These are phyloP conservation scores for Ectemnius lituratus DNA, from an alignment of 2,888 invertebrate genomes.

Conservation along the genomic window DNA sequence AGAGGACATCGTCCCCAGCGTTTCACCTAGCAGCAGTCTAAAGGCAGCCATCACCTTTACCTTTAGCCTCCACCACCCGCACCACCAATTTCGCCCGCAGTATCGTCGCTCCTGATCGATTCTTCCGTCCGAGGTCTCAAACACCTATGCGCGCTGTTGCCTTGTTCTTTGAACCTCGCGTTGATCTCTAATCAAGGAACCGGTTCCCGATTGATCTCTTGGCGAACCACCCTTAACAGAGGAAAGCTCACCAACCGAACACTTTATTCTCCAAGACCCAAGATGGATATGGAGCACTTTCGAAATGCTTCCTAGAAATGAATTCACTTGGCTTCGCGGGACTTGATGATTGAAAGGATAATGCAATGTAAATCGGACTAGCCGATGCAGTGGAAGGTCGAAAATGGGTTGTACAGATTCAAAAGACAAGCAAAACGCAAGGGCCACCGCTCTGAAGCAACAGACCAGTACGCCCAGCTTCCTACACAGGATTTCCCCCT, in stretches of 20 bases:
- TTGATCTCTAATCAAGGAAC: slow-evolving; percentile 42
- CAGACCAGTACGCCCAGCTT: background rate
- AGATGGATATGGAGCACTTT: too few relatives aligned
- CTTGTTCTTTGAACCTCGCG: slow-evolving; percentile 47
- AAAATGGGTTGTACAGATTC: slow-evolving; percentile 5
- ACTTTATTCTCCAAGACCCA: too few relatives aligned
- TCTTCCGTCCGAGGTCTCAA: slow-evolving; percentile 49
- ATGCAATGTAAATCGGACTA: background rate
- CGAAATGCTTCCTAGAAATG: too few relatives aligned
- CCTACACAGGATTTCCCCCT: too few relatives aligned
- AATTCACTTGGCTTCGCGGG: too few relatives aligned
- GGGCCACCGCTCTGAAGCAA: background rate
- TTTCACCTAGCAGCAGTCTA: too few relatives aligned
- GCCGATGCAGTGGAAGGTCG: background rate
- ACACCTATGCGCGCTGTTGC: slow-evolving; percentile 28
- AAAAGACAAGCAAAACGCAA: slow-evolving; percentile 26
- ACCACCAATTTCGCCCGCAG: slow-evolving; percentile 49
- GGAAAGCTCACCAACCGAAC: too few relatives aligned
- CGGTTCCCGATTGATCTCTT: slow-evolving; percentile 13
- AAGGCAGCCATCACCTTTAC: slow-evolving; percentile 20
- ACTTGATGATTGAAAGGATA: background rate
- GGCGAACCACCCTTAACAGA: too few relatives aligned
- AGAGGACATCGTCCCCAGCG: slow-evolving; percentile 33
- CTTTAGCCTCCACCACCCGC: slow-evolving; percentile 34
- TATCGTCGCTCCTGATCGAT: slow-evolving; percentile 52